phyloP scores from a whole-genome alignment of 1,140 invertebrate species.

The Myzus persicae region DNA sequence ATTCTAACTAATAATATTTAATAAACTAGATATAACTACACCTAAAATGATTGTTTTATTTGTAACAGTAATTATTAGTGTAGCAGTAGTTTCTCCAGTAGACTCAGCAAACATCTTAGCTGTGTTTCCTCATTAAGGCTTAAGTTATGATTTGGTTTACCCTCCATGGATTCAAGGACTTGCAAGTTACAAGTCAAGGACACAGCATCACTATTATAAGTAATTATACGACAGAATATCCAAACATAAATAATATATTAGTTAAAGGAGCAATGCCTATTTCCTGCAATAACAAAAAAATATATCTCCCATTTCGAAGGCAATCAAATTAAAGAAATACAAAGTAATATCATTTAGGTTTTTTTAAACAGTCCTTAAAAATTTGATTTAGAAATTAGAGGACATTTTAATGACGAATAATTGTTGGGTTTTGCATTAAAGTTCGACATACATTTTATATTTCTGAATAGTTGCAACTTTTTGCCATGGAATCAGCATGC shows the following conservation, averaged over 20 bases:
- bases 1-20: too few species aligned
- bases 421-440: conserved; percentile 62
- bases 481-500: conserved; percentile 70
- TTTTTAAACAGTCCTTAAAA: neutral
- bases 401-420: conserved; percentile 62
- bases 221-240: neutral
- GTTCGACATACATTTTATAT: conserved; percentile 68
- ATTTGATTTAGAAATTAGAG: conserved; percentile 63
- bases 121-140: conserved; percentile 61
- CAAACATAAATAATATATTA: conserved; percentile 28
- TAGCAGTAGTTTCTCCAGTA: neutral
- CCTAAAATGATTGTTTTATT: too few species aligned
- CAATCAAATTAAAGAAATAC: neutral
- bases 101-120: conserved; percentile 62
- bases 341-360: neutral
- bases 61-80: neutral
- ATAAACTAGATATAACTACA: too few species aligned
- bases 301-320: neutral
- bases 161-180: conserved; percentile 61
- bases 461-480: conserved; percentile 68
- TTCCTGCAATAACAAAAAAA: neutral
- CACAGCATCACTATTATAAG: conserved; percentile 63
- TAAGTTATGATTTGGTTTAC: conserved; percentile 64
- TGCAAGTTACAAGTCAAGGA: conserved; percentile 58
- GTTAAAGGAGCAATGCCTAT: neutral